A percentile compares a stretch with the other conserved stretches of the same genome.
phyloP scores from a whole-genome alignment of 2,113 vertebrate genomes.

The Dasyurus viverrinus region DNA sequence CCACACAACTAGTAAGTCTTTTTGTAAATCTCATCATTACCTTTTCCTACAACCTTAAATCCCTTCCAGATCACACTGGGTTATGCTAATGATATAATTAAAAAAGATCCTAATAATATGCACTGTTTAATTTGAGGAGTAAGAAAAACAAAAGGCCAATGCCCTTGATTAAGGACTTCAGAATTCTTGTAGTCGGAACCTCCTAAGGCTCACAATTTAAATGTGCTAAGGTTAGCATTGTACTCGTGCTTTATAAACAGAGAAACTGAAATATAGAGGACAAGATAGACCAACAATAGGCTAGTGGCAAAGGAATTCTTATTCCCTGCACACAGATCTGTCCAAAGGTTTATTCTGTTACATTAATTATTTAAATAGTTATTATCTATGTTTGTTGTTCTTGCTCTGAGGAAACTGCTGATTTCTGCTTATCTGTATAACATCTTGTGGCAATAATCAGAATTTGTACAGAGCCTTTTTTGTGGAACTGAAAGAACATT shows the following conservation, averaged over 20 bases:
- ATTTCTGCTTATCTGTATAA: slow-evolving; percentile 57
- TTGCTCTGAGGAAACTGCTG: slow-evolving; percentile 75
- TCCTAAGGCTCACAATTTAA: neutral
- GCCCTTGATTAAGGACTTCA: neutral
- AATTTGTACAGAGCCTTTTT: slow-evolving; percentile 4
- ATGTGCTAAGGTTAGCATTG: neutral
- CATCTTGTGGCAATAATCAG: slow-evolving; percentile 30
- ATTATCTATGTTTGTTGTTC: slow-evolving; percentile 79
- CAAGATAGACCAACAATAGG: slow-evolving; percentile 60
- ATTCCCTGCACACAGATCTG: slow-evolving; percentile 67
- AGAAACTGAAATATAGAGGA: slow-evolving; percentile 54
- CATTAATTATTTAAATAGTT: slow-evolving; percentile 81
- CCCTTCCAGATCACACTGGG: neutral
- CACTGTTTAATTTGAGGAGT: neutral
- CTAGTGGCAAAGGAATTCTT: slow-evolving; percentile 63
- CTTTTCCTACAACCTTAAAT: neutral
- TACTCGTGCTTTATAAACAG: slow-evolving; percentile 37
- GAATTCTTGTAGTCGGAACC: neutral
- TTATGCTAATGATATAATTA: neutral
- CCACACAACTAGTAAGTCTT: neutral
- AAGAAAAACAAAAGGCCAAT: neutral
- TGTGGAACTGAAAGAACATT: slow-evolving; percentile 24
- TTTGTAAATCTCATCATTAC: neutral
- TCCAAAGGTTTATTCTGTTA: slow-evolving; percentile 61
- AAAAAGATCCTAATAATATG: neutral